Evolutionary conservation across 1,140 invertebrate species (phyloP), one percentile per base, ranked within the genome.

Genomic region (Campoletis sonorensis): DNA sequence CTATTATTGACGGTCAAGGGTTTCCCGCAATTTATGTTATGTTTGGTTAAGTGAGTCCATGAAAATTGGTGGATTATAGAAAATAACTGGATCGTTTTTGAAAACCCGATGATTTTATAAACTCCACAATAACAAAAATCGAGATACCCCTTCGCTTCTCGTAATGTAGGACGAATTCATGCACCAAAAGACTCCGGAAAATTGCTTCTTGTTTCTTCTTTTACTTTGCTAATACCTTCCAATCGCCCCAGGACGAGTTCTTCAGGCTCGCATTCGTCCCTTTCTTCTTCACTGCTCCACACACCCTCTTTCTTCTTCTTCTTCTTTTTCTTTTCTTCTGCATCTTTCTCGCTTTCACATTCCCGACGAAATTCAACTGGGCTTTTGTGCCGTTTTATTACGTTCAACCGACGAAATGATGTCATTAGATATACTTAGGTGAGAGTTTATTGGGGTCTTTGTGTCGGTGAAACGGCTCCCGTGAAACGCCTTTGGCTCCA

Each of bases 391-490:
- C 82, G 30, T 84, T 88, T 88, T 86, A 87, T 88, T 86, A 81
- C 86, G 76, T 81, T 81, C 83, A 80, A 45, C 84, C 83, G 79
- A 81, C 78, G 81, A 88, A 89, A 89, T 88, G 88, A 88, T 88
- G 87, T 88, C 86, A 88, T 89, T 89, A 89, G 86, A 86, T 86
- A 87, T 89, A 88, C 88, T 89, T 89, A 89, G 86, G 84, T 71
- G 80, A 71, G 81, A 85, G 76, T 89, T 89, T 89, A 89, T 89
- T 80, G 83, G 61, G 80, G 72, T 87, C 85, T 82, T 88, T 88
- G 87, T 84, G 82, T 76, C 81, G 82, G 26, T 64, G 10, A 64
- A 64, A 64, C 26, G 21, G 40, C 40, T 45, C 40, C 40, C 8
- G 40, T 45, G 40, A 45, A 45, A 45, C 61, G 23, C 61, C 73